Percentiles rank a stretch among this genome's conserved stretches.
These are phyloP conservation scores for Lamellibrachia satsuma DNA, from an alignment of 2,888 invertebrate species.

Conservation along the genomic window DNA sequence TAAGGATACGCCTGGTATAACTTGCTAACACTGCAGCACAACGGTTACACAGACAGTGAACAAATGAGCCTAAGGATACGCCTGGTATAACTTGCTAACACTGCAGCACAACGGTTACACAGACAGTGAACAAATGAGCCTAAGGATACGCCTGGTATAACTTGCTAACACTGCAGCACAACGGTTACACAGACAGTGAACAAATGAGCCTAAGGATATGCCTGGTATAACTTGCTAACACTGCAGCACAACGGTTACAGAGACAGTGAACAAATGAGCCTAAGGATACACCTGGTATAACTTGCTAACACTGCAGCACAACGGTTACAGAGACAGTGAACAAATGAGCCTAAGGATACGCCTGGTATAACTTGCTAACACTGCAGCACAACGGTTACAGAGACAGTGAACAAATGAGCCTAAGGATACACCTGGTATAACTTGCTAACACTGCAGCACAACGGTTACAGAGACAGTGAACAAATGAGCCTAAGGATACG, in stretches of 20 bases:
- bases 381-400: background rate
- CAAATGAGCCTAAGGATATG: background rate
- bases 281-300: slow-evolving; percentile 7
- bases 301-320: background rate
- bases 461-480: slow-evolving; percentile 28
- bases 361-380: background rate
- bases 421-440: slow-evolving; percentile 7
- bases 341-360: too few relatives aligned
- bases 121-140: slow-evolving; percentile 28
- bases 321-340: slow-evolving; percentile 28
- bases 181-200: slow-evolving; percentile 28
- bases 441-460: background rate
- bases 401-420: slow-evolving; percentile 33
- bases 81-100: background rate
- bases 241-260: background rate
- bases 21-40: background rate
- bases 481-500: too few relatives aligned
- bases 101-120: background rate
- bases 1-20: background rate
- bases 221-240: background rate
- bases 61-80: background rate
- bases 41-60: slow-evolving; percentile 28
- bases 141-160: background rate
- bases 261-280: slow-evolving; percentile 33
- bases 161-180: background rate